These are phyloP conservation scores for Cephus pygmeus DNA, from an alignment of 2,888 invertebrate species.

Conservation along the genomic window DNA sequence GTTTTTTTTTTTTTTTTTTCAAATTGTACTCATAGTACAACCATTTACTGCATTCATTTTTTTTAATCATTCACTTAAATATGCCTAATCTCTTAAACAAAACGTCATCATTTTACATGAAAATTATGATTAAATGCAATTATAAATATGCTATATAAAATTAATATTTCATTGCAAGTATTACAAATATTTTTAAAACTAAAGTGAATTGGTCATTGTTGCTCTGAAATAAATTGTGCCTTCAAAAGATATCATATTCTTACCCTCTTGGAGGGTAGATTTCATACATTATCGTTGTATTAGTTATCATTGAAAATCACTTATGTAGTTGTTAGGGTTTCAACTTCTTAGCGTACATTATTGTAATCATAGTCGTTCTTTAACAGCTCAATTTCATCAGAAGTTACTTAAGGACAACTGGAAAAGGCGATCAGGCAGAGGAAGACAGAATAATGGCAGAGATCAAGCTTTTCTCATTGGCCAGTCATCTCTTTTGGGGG, in stretches of 20 bases:
- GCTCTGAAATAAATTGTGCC: slow-evolving; percentile 14
- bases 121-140: too few species aligned
- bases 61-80: too few species aligned
- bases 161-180: too few species aligned
- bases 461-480: slow-evolving; percentile 84
- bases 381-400: slow-evolving; percentile 65
- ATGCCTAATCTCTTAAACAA: too few species aligned
- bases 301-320: slow-evolving; percentile 16
- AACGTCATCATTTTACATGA: too few species aligned
- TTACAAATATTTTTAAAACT: too few species aligned
- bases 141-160: too few species aligned
- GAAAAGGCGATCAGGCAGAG: slow-evolving; percentile 67
- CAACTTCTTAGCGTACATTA: slow-evolving; percentile 16
- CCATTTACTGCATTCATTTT: too few species aligned
- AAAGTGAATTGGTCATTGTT: neutral
- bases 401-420: slow-evolving; percentile 60
- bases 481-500: slow-evolving; percentile 93
- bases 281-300: slow-evolving; percentile 7
- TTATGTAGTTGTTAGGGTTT: slow-evolving; percentile 28
- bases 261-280: neutral
- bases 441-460: slow-evolving; percentile 78
- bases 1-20: too few species aligned
- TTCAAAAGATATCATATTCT: slow-evolving; percentile 18
- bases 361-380: slow-evolving; percentile 29
- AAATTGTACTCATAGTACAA: too few species aligned